Conservation (phyloP, 2,888 invertebrate species). For the Incurvaria masculella region DNA sequence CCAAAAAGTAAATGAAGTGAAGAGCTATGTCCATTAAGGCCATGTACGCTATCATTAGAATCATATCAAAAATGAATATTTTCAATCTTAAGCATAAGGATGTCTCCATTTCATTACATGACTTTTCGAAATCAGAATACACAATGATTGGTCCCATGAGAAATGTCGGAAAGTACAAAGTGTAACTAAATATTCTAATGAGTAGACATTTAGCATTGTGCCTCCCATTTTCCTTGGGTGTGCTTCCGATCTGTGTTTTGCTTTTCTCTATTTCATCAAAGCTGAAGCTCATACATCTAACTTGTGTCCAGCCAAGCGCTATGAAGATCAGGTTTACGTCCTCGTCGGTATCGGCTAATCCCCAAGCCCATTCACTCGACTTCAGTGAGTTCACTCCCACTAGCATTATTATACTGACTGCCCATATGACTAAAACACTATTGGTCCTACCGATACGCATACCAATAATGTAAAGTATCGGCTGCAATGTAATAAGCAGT, state of each 20-base stretch:
- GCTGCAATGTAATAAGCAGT: conserved; percentile 52
- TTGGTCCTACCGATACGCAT: conserved; percentile 42
- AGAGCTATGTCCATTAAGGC: conserved; percentile 65
- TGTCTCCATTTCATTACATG: conserved; percentile 27
- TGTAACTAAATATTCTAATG: conserved; percentile 65
- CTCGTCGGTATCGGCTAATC: conserved; percentile 46
- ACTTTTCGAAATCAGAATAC: conserved; percentile 65
- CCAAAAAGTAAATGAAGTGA: conserved; percentile 81
- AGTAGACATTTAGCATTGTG: conserved; percentile 17
- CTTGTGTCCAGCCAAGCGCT: conserved; percentile 66
- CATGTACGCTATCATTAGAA: conserved; percentile 65
- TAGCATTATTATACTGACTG: conserved; percentile 47
- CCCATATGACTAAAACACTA: conserved; percentile 52
- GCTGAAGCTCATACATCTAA: conserved; percentile 74
- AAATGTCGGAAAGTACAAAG: conserved; percentile 79
- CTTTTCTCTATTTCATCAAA: conserved; percentile 52
- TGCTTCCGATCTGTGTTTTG: conserved; percentile 19
- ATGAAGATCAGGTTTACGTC: conserved; percentile 54
- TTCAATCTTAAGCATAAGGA: conserved; percentile 29
- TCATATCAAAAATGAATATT: conserved; percentile 42
- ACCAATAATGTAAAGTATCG: conserved; percentile 46
- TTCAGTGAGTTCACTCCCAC: conserved; percentile 49
- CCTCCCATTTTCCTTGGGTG: conserved; percentile 18
- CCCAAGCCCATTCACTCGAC: conserved; percentile 42
- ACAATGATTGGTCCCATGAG: conserved; percentile 82